phyloP scores from a whole-genome alignment of 2,888 invertebrate species.

The Pycnomerus fuliginosus region DNA sequence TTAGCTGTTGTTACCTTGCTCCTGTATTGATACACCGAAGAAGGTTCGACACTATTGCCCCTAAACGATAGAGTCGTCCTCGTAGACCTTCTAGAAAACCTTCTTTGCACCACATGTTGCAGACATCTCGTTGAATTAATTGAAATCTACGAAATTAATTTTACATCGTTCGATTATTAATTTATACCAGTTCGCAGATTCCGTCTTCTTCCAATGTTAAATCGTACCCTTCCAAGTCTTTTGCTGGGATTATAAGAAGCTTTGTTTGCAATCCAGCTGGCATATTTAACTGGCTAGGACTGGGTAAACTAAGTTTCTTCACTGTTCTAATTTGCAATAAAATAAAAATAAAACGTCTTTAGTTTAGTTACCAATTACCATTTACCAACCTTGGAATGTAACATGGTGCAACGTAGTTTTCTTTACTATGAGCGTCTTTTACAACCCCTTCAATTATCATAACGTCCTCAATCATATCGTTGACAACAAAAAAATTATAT shows the following conservation, averaged over 20 bases:
- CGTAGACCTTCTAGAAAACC: too few relatives aligned
- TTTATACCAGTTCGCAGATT: not conserved
- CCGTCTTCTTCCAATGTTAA: conserved; percentile 5
- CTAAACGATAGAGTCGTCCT: too few relatives aligned
- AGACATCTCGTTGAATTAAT: not conserved
- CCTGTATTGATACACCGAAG: too few relatives aligned
- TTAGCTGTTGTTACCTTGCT: too few relatives aligned
- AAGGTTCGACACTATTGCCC: too few relatives aligned
- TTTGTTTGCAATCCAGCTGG: conserved; percentile 1
- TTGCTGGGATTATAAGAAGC: conserved; percentile 6
- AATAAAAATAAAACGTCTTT: not conserved
- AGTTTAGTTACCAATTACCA: not conserved
- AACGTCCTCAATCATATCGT: conserved; percentile 60
- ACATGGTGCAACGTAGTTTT: conserved; percentile 59
- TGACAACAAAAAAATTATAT: conserved; percentile 57
- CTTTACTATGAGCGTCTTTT: conserved; percentile 56
- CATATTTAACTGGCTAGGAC: conserved; percentile 3
- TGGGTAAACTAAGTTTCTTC: conserved; percentile 6
- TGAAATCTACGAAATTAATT: conserved; percentile 13
- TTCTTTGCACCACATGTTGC: not conserved
- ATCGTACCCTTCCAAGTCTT: conserved; percentile 7
- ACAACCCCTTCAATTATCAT: conserved; percentile 59
- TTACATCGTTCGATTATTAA: too few relatives aligned
- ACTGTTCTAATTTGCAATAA: conserved; percentile 5
- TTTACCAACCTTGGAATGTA: conserved; percentile 58